A percentile compares a stretch with the other conserved stretches of the same genome.
phyloP scores from a whole-genome alignment of 2,888 invertebrate genomes.

The Synergus laeviventris region DNA sequence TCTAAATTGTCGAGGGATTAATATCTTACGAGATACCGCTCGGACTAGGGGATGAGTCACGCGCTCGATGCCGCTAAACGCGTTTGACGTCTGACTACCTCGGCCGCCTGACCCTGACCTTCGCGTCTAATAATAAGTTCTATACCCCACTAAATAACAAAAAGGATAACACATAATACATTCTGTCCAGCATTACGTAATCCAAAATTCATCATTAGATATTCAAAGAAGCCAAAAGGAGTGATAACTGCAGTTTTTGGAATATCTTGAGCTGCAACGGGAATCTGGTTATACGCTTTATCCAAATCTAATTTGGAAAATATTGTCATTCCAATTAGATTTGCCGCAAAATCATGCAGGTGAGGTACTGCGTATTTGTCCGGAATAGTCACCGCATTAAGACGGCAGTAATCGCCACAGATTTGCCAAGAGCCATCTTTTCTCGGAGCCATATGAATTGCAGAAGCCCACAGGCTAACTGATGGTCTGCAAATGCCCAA shows the following conservation, averaged over 20 bases:
- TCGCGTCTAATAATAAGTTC: no score
- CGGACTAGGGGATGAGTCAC: no score
- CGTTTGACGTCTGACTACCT: no score
- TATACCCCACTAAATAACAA: no score
- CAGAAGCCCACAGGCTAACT: background rate
- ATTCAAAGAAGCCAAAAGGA: background rate
- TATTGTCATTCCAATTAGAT: background rate
- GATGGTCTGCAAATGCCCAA: conserved; percentile 10
- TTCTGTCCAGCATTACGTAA: background rate
- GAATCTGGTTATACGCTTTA: no score
- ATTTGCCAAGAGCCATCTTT: conserved; percentile 7
- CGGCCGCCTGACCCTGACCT: no score
- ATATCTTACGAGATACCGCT: no score
- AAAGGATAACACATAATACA: no score
- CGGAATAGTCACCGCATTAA: conserved; percentile 10
- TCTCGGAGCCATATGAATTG: conserved; percentile 25
- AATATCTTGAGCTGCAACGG: conserved; percentile 3
- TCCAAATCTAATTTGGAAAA: background rate
- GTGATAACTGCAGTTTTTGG: conserved; percentile 20
- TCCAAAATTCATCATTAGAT: background rate
- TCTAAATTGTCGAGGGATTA: no score
- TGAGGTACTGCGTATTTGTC: conserved; percentile 20
- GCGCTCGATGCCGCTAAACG: no score
- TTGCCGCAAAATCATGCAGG: conserved; percentile 8
- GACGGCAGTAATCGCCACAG: background rate